Conservation (phyloP, 2,797 vertebrate species). For the Sebastes kiyomatsui region DNA sequence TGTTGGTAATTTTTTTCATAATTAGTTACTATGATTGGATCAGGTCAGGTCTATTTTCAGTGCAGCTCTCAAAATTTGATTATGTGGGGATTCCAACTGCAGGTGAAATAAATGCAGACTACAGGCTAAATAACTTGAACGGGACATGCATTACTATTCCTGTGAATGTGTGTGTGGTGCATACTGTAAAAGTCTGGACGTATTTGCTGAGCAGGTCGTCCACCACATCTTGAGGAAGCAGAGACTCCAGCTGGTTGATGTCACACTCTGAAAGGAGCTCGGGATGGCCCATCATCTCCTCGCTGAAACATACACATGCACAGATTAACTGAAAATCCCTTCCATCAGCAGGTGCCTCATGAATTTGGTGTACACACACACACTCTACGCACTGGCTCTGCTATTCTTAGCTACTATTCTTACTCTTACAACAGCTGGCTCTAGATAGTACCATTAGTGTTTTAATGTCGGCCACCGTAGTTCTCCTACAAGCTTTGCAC, state of each 20-base stretch:
- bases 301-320: conserved; percentile 68
- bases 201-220: conserved; percentile 92
- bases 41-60: not conserved
- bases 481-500: too few relatives aligned
- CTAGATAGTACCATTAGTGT: too few relatives aligned
- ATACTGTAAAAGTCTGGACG: conserved; percentile 93
- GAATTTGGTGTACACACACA: not conserved
- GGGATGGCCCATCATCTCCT: conserved; percentile 95
- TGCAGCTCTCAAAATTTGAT: not conserved
- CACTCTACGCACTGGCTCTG: too few relatives aligned
- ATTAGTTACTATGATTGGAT: not conserved
- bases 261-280: conserved; percentile 92
- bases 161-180: conserved; percentile 34
- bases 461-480: too few relatives aligned
- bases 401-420: too few relatives aligned
- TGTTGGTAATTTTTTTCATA: not conserved
- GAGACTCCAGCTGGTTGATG: conserved; percentile 83
- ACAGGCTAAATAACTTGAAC: not conserved
- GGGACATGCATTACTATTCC: not conserved
- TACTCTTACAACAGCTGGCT: too few relatives aligned
- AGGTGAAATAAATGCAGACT: not conserved
- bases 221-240: conserved; percentile 89
- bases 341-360: not conserved
- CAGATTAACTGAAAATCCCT: not conserved
- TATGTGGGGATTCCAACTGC: not conserved